phyloP scores from a whole-genome alignment of 2,113 vertebrate species.

The Galeopterus variegatus region DNA sequence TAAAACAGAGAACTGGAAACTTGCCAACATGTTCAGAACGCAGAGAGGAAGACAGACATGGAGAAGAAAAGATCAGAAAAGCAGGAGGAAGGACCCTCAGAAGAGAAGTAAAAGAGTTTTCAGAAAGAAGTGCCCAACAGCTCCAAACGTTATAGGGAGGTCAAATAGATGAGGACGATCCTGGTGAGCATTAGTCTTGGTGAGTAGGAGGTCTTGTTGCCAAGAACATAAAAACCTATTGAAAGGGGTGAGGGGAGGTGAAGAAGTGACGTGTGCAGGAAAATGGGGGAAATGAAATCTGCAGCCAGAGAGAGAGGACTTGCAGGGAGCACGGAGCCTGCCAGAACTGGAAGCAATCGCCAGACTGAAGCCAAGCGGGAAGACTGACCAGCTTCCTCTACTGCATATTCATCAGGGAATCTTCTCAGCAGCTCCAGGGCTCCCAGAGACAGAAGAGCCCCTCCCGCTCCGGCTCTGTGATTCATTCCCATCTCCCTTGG shows the following conservation, averaged over 20 bases:
- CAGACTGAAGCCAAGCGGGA: not conserved
- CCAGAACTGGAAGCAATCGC: conserved; percentile 1
- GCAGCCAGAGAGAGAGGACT: not conserved
- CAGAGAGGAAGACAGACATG: not conserved
- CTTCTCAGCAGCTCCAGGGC: conserved; percentile 27
- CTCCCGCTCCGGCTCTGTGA: conserved; percentile 48
- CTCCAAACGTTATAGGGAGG: not conserved
- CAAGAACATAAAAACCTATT: not conserved
- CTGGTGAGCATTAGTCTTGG: not conserved
- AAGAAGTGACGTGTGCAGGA: not conserved
- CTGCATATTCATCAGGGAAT: conserved; percentile 72
- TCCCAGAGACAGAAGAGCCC: not conserved
- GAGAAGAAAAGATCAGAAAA: conserved; percentile 24
- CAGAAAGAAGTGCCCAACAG: not conserved
- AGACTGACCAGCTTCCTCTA: conserved; percentile 16
- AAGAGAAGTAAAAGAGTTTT: conserved; percentile 8
- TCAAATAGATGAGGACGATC: not conserved
- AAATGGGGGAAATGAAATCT: not conserved
- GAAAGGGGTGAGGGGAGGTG: not conserved
- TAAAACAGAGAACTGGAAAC: not conserved
- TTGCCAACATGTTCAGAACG: not conserved
- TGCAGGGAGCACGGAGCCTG: not conserved
- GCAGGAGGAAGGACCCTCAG: not conserved
- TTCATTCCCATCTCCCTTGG: conserved; percentile 65
- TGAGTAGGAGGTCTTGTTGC: not conserved